phyloP scores from a whole-genome alignment of 2,888 invertebrate genomes.

The Nephrocerus scutellatus region DNA sequence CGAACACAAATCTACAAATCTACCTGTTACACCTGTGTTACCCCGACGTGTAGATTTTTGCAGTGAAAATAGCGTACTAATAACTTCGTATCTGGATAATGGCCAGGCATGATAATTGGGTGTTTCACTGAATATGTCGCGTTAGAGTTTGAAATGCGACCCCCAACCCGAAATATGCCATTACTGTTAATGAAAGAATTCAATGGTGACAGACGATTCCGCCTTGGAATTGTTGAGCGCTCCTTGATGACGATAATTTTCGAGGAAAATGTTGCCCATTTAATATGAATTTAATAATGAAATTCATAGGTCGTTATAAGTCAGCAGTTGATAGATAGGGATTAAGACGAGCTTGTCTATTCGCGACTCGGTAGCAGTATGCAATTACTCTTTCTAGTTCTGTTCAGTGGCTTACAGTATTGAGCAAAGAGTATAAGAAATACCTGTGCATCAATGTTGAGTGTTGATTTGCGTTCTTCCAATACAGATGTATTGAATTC shows the following conservation, averaged over 20 bases:
- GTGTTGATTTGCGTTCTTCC: constrained; percentile 3
- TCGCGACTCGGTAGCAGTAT: background rate
- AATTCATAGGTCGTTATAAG: background rate
- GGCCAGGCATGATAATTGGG: background rate
- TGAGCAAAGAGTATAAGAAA: background rate
- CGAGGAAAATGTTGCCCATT: background rate
- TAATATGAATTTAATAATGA: background rate
- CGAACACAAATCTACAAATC: too few species aligned
- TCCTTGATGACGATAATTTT: background rate
- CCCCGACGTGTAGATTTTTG: constrained; percentile 1
- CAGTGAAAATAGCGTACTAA: background rate
- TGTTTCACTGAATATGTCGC: background rate
- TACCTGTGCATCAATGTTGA: background rate
- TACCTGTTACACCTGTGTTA: too few species aligned
- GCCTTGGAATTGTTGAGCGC: background rate
- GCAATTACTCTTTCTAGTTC: constrained; percentile 1
- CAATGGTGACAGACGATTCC: background rate
- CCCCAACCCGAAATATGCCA: constrained; percentile 1
- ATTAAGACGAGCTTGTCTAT: background rate
- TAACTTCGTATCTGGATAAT: background rate
- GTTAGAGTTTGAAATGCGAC: constrained; percentile 1
- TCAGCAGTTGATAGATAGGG: background rate
- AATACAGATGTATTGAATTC: background rate
- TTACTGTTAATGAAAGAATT: background rate
- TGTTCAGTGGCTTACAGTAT: background rate